Base-by-base conservation (phyloP, 2,888 invertebrate species). In the Helleia helle region DNA sequence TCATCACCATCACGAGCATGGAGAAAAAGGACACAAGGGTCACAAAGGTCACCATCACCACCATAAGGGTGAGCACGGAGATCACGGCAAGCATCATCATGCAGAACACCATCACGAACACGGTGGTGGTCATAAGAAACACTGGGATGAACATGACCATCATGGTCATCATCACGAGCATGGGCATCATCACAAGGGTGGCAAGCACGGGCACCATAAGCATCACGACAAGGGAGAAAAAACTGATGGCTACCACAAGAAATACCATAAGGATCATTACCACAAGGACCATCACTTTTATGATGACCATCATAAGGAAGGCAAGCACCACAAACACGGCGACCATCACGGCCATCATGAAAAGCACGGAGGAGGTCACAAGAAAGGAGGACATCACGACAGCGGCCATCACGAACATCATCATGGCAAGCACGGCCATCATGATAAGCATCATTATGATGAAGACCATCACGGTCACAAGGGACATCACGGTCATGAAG, bases 211-310 rank as follows among this genome's bases (percentile, higher is more conserved):
- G 3, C 75, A 77, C 40, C 69, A 83, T 40, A 69, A 83, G 40
- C 83, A 83, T 31, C 81, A 83, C 45, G 79, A 81, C 29, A 83
- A 83, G 47, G 81, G 81, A 38, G 83, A 83, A 42, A 62, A 83
- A 44, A 68, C 67, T 49, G 81, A 81, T 38, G 83, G 83, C 6
- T 83, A 66, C 59, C 83, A 83, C 61, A 83, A 83, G 67, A 83
- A 83, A 43, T 79, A 79, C 58, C 83, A 83, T 41, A 83, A 83
- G 56, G 83, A 83, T 45, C 62, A 68, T 60, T 83, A 70, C 73
- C 79, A 83, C 50, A 83, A 83, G 59, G 81, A 83, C 48, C 83
- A 83, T 47, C 80, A 83, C 71, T 83, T 81, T 58, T 80, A 83
- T 57, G 83, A 81, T 56, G 83, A 73, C 53, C 71, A 83, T 44